These are phyloP conservation scores for Opisthograptis luteolata DNA, from an alignment of 2,888 invertebrate genomes.

Conservation along the genomic window DNA sequence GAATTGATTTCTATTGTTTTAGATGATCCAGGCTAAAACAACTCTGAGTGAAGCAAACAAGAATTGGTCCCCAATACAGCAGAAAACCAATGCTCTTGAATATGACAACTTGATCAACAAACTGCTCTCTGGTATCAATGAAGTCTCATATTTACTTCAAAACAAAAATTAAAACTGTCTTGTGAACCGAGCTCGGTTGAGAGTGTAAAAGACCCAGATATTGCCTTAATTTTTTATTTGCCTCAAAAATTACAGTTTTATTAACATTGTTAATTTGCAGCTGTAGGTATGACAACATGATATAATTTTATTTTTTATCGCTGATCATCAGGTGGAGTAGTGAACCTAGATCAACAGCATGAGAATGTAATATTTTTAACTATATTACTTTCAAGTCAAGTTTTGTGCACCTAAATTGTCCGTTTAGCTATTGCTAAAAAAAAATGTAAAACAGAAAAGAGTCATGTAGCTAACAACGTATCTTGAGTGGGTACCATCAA, in stretches of 20 bases:
- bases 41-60: constrained; percentile 57
- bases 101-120: constrained; percentile 67
- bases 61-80: constrained; percentile 47
- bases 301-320: too few species aligned
- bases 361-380: too few species aligned
- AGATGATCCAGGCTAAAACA: constrained; percentile 71
- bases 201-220: not conserved
- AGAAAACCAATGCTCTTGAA: constrained; percentile 47
- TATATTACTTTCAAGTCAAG: too few species aligned
- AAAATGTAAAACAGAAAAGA: too few species aligned
- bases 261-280: too few species aligned
- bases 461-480: too few species aligned
- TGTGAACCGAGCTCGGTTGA: not conserved
- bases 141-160: constrained; percentile 66
- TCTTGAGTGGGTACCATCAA: too few species aligned
- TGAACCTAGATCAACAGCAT: too few species aligned
- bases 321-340: too few species aligned
- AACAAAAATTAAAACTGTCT: constrained; percentile 55
- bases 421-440: too few species aligned
- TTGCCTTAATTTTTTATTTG: not conserved
- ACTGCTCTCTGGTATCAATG: constrained; percentile 66
- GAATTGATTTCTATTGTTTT: constrained; percentile 34
- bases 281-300: too few species aligned
- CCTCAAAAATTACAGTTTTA: not conserved
- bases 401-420: too few species aligned